phyloP scores from a whole-genome alignment of 2,888 invertebrate species.

The Nemoura dubitans region DNA sequence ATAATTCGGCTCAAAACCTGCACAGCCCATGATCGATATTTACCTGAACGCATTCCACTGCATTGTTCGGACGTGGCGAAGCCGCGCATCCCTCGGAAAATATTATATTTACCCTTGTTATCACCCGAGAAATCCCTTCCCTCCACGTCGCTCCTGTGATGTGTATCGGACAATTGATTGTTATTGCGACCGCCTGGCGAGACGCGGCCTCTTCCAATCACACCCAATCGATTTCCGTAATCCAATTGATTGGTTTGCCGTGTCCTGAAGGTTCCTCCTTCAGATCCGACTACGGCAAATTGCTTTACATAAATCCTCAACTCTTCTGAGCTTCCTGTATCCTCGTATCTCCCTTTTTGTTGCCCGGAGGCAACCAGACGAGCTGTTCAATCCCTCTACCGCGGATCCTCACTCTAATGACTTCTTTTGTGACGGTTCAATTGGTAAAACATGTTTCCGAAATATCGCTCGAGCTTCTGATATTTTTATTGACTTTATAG shows the following conservation, averaged over 20 bases:
- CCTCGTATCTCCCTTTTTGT: neutral
- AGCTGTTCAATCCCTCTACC: neutral
- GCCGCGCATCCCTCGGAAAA: neutral
- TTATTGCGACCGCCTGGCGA: neutral
- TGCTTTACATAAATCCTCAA: slow-evolving; percentile 4
- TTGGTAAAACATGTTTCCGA: neutral
- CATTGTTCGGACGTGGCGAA: neutral
- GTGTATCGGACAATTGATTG: neutral
- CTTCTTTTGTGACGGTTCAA: neutral
- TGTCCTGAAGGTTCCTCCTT: neutral
- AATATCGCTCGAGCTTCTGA: neutral
- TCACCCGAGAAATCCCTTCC: neutral
- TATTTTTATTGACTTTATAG: neutral
- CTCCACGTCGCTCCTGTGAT: neutral
- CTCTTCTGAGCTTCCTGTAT: neutral
- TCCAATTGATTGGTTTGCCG: slow-evolving; percentile 12
- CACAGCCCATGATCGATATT: neutral
- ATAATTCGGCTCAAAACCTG: neutral
- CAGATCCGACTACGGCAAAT: neutral
- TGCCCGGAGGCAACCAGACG: neutral
- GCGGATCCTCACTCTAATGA: neutral
- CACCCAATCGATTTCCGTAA: neutral
- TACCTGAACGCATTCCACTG: neutral
- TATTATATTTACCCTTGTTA: neutral
- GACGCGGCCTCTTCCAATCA: neutral